Percentiles rank a stretch among this genome's conserved stretches.
Evolutionary conservation across 2,113 vertebrate species (phyloP).

Genomic region (Ceyx cyanopectus): DNA sequence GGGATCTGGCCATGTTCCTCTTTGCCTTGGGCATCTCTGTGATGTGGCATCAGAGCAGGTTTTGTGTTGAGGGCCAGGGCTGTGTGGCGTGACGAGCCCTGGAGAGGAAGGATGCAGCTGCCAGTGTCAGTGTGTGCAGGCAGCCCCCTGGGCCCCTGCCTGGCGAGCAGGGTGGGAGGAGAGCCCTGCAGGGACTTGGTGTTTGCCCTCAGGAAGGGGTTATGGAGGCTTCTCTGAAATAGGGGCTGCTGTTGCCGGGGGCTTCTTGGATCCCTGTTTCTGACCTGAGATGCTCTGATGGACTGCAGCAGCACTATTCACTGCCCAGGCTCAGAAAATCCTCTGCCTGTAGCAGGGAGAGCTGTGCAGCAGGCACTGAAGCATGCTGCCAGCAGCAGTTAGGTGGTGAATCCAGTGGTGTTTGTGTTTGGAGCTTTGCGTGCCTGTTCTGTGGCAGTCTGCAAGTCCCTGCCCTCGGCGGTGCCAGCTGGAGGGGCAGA

Average conservation of each 20-base stretch:
- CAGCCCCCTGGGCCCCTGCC: neutral
- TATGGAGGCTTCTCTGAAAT: neutral
- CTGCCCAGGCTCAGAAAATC: neutral
- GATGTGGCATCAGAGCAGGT: neutral
- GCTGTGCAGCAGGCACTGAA: neutral
- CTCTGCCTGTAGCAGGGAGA: neutral
- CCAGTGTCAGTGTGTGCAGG: neutral
- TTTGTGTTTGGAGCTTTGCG: fast-evolving
- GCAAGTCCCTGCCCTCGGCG: fast-evolving
- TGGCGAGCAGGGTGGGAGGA: neutral
- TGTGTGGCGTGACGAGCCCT: neutral
- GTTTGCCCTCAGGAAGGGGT: neutral
- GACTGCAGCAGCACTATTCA: neutral
- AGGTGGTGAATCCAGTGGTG: neutral
- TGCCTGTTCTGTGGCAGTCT: neutral
- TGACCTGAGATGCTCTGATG: neutral
- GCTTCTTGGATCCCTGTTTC: neutral
- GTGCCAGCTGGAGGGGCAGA: neutral
- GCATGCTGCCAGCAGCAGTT: neutral
- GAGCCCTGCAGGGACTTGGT: neutral
- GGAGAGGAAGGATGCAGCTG: slow-evolving; percentile 28
- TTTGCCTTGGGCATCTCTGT: fast-evolving
- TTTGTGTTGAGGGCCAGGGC: neutral
- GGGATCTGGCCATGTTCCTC: fast-evolving
- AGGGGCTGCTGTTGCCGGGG: neutral